These are phyloP conservation scores for Takifugu ocellatus DNA, from an alignment of 2,797 vertebrate genomes.

Conservation along the genomic window DNA sequence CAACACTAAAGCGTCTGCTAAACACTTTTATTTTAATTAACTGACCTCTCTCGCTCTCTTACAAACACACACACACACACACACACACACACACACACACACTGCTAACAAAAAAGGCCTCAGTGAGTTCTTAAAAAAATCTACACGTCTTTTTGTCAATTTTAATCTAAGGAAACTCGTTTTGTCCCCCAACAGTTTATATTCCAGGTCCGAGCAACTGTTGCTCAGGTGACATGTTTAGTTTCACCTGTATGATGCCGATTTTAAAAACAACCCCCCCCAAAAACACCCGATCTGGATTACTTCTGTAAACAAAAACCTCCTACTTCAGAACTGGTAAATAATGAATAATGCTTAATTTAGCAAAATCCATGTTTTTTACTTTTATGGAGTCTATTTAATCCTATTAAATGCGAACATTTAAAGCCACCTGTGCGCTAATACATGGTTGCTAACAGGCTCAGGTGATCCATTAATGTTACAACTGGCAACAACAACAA, in stretches of 20 bases:
- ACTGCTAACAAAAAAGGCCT: constrained; percentile 28
- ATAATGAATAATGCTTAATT: not conserved
- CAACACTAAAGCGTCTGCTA: constrained; percentile 42
- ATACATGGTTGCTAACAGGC: constrained; percentile 52
- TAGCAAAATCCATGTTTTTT: too few relatives aligned
- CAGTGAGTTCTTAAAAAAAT: constrained; percentile 21
- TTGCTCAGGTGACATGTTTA: too few relatives aligned
- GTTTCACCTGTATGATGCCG: too few relatives aligned
- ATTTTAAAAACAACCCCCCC: too few relatives aligned
- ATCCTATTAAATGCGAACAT: too few relatives aligned
- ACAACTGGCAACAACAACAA: constrained; percentile 27
- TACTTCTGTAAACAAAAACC: constrained; percentile 9
- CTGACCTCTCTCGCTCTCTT: too few relatives aligned
- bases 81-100: constrained; percentile 19
- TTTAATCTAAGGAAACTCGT: constrained; percentile 6
- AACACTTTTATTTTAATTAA: constrained; percentile 62
- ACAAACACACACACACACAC: constrained; percentile 13
- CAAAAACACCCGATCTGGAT: too few relatives aligned
- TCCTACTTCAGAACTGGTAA: not conserved
- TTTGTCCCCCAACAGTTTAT: not conserved
- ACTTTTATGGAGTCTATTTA: too few relatives aligned
- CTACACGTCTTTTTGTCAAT: not conserved
- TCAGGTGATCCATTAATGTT: constrained; percentile 53
- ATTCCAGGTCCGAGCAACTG: too few relatives aligned
- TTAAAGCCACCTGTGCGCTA: too few relatives aligned